Evolutionary conservation across 2,113 vertebrate species (phyloP), one percentile per base, ranked within the genome.

Genomic region (Nesospiza acunhae): DNA sequence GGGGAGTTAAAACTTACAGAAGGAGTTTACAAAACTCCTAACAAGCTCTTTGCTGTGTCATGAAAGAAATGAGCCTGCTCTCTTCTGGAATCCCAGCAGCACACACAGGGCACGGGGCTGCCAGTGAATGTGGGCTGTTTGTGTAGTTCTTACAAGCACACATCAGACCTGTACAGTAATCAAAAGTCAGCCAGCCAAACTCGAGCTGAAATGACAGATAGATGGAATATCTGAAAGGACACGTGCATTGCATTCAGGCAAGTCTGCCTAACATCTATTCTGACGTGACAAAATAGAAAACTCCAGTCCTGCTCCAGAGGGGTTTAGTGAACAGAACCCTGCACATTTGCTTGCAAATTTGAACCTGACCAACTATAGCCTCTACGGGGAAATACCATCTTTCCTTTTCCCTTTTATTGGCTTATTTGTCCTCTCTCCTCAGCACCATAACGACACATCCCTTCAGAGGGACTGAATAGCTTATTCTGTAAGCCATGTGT

Each of bases 151-250:
- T 31, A 66, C 44, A 68, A 30, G 67, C 47, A 44, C 13, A 85
- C 67, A 77, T 52, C 67, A 90, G 35, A 70, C 15, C 78, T 37
- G 63, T 9, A 8, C 22, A 26, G 26, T 55, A 80, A 93, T 85
- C 78, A 87, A 47, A 88, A 95, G 82, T 83, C 90, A 94, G 79
- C 47, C 87, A 91, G 47, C 68, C 94, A 56, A 69, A 91, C 72
- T 73, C 23, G 2, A 87, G 33, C n/a, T 76, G 84, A 87, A 95
- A 80, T 92, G 93, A 95, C 86, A 97, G 72, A 74, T 24, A 58
- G 85, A 63, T 50, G 53, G 93, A 73, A 94, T 72, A 89, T 60
- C 66, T 86, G 70, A 95, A 91, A 91, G 67, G 78, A 93, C 84
- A 80, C 39, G 1, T 11, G 59, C 58, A 76, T 44, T 83, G 50